Evolutionary conservation across 2,797 vertebrate genomes (phyloP).

Genomic region (Vultur gryphus): DNA sequence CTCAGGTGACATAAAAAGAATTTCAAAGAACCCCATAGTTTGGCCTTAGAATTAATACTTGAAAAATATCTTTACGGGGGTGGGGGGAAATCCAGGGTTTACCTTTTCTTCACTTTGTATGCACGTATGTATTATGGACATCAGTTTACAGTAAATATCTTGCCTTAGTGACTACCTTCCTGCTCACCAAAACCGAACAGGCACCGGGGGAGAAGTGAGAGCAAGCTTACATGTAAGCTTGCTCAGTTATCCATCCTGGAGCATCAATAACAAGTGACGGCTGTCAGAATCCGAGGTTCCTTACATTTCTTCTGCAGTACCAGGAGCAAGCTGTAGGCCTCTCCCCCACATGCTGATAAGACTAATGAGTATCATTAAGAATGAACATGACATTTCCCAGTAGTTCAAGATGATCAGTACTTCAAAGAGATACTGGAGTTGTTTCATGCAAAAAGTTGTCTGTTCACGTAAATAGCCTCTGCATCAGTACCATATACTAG

Average conservation of each 20-base stretch:
- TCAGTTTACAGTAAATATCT: not conserved
- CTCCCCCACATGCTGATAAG: not conserved
- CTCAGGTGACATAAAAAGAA: constrained; percentile 1
- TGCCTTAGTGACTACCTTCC: not conserved
- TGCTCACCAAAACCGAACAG: not conserved
- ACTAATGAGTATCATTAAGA: not conserved
- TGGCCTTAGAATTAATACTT: not conserved
- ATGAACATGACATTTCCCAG: not conserved
- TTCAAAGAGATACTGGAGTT: not conserved
- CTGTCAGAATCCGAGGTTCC: not conserved
- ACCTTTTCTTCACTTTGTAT: not conserved
- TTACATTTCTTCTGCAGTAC: not conserved
- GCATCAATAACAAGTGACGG: not conserved
- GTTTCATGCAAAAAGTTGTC: constrained; percentile 75
- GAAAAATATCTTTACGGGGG: not conserved
- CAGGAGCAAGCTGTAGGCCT: not conserved
- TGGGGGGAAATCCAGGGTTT: not conserved
- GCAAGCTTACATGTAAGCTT: not conserved
- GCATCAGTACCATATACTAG: constrained; percentile 94
- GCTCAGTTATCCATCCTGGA: not conserved
- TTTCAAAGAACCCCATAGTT: not conserved
- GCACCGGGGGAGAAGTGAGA: not conserved
- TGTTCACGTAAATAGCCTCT: constrained; percentile 93
- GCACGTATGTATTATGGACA: not conserved
- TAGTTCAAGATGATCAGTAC: not conserved